Evolutionary conservation across 2,113 vertebrate species (phyloP), one percentile per base, ranked within the genome.

Genomic region (Propithecus coquereli): DNA sequence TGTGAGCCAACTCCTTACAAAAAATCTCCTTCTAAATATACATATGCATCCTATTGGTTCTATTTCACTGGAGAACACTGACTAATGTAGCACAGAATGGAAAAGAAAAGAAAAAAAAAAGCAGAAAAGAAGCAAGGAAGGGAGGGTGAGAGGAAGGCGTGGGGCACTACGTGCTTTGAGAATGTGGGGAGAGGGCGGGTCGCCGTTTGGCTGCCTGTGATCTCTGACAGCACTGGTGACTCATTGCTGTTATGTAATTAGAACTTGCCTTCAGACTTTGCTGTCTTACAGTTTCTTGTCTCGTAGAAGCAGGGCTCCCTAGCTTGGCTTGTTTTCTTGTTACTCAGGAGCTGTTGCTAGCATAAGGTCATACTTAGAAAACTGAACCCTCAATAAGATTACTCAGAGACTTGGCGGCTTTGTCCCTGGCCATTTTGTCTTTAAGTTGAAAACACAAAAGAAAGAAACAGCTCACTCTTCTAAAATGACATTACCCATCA

Each of bases 291-390:
- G 81, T 43, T 73, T 66, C 85, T 80, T 45, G 61, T 95, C 90
- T 90, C 32, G 16, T 43, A 79, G 66, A 87, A 37, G 65, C 9
- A 25, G 63, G 59, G 82, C 61, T 95, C 94, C 88, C 79, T 94
- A 7, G 79, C 65, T 77, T 82, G 87, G 61, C 74, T 87, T 95
- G 93, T 89, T 97, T 96, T 95, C 96, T 76, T 30, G 52, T 96
- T 95, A 59, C 89, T 86, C 54, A 45, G 89, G 93, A 92, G 70
- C 34, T 63, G 68, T 84, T 96, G 95, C 74, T 96, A 97, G 71
- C 74, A 40, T 93, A 95, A 96, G 90, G 74, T 96, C 93, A 82
- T 92, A 68, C 88, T 97, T 87, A 96, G 88, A 95, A 94, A 97
- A 96, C 0, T 14, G 30, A 97, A 94, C 83, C 70, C 25, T 94